Conservation (phyloP, 2,113 vertebrate species). For the Chaetodon trifascialis region DNA sequence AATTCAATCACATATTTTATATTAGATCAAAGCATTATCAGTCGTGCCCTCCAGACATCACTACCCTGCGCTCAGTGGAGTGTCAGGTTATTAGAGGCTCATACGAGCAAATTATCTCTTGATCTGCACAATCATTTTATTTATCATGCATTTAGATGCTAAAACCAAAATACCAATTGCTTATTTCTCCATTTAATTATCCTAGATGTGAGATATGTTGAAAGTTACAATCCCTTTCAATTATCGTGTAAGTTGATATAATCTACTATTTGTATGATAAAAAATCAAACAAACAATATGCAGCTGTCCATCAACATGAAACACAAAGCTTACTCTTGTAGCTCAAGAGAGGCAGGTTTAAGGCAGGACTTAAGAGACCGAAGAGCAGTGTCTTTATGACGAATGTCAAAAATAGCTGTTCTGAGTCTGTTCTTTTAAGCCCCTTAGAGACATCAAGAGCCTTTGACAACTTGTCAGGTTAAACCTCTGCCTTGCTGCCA, state of each 20-base stretch:
- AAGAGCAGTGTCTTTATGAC: not conserved
- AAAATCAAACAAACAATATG: not conserved
- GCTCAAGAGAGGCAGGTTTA: not conserved
- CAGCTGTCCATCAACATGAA: not conserved
- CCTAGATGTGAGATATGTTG: not conserved
- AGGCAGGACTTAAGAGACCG: not conserved
- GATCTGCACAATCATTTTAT: slow-evolving; percentile 4
- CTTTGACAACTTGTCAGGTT: slow-evolving; percentile 24
- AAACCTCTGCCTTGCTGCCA: not conserved
- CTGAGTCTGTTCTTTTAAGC: not conserved
- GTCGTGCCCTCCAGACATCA: slow-evolving; percentile 49
- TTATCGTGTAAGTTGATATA: not conserved
- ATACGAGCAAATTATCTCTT: slow-evolving; percentile 2
- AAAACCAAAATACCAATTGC: not conserved
- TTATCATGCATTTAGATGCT: not conserved
- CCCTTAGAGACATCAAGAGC: slow-evolving; percentile 11
- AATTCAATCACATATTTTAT: slow-evolving; percentile 58
- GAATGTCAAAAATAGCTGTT: slow-evolving; percentile 1
- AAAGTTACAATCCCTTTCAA: not conserved
- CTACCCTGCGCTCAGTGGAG: slow-evolving; percentile 8
- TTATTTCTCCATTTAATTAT: slow-evolving; percentile 3
- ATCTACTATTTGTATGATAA: not conserved
- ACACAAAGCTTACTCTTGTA: not conserved
- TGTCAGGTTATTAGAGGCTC: slow-evolving; percentile 35
- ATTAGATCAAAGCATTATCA: slow-evolving; percentile 65